Percentiles rank a stretch among this genome's conserved stretches.
Conservation (phyloP, 2,888 invertebrate species). For the Watsonalla binaria region DNA sequence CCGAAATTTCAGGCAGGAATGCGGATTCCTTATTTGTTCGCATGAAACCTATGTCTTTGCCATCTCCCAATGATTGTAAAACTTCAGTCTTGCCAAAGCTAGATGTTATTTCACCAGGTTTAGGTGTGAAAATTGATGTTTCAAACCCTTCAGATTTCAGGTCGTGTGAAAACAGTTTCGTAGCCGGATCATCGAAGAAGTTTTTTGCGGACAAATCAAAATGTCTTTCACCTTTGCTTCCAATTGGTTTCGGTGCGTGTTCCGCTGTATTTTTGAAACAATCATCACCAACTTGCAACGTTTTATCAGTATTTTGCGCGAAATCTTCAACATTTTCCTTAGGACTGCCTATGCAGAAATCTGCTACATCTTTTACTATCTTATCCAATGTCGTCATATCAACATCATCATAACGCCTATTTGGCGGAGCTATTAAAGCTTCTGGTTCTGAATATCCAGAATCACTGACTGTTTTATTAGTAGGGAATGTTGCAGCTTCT, state of each 20-base stretch:
- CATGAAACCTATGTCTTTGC: not conserved
- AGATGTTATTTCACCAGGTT: not conserved
- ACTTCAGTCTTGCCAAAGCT: too few species aligned
- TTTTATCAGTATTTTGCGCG: not conserved
- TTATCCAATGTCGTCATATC: not conserved
- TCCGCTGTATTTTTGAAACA: not conserved
- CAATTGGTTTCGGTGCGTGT: not conserved
- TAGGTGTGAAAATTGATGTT: not conserved
- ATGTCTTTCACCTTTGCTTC: not conserved
- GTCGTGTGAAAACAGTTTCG: not conserved
- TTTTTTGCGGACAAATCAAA: constrained; percentile 5
- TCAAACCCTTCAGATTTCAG: not conserved
- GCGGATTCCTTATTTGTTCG: not conserved
- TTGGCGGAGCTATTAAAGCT: not conserved
- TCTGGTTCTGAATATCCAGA: not conserved
- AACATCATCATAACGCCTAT: not conserved
- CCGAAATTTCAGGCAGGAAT: not conserved
- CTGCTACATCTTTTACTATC: not conserved
- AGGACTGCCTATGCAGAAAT: not conserved
- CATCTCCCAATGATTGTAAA: not conserved
- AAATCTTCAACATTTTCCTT: not conserved
- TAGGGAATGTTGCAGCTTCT: not conserved
- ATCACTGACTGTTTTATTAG: not conserved
- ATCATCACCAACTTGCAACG: not conserved
- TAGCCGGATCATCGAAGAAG: constrained; percentile 7